Percentiles rank a stretch among this genome's conserved stretches.
Evolutionary conservation across 2,113 vertebrate genomes (phyloP).

Genomic region (Delphinapterus leucas): DNA sequence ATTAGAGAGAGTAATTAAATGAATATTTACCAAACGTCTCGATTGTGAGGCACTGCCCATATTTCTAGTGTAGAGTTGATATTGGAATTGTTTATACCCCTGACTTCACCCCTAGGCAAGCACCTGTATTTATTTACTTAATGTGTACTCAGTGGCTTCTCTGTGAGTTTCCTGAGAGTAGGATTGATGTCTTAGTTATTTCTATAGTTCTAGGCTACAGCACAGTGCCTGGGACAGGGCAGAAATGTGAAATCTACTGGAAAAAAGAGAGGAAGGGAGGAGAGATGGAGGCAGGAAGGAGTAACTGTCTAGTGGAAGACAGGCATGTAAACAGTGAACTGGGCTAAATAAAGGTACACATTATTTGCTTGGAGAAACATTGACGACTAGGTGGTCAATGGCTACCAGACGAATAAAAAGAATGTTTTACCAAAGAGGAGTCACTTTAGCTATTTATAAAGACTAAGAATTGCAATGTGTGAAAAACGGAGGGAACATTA

Average conservation of each 20-base stretch:
- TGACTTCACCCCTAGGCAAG: neutral
- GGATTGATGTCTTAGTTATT: neutral
- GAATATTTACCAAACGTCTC: neutral
- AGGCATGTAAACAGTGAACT: neutral
- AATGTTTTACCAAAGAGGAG: neutral
- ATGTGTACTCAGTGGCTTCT: neutral
- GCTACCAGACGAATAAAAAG: neutral
- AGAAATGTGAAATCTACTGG: neutral
- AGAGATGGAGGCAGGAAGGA: neutral
- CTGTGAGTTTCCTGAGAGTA: neutral
- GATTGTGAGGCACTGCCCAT: neutral
- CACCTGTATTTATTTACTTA: neutral
- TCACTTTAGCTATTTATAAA: neutral
- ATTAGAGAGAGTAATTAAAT: neutral
- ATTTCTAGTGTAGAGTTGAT: neutral
- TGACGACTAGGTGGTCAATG: neutral
- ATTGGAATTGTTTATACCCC: neutral
- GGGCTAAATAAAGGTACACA: neutral
- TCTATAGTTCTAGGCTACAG: neutral
- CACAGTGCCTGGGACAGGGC: neutral
- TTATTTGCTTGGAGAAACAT: neutral
- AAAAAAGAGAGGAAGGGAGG: neutral
- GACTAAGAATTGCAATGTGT: neutral
- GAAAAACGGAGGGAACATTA: neutral
- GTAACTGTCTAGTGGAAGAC: neutral